Conservation (phyloP, 2,888 invertebrate genomes). For the Drosophila paranaensis region DNA sequence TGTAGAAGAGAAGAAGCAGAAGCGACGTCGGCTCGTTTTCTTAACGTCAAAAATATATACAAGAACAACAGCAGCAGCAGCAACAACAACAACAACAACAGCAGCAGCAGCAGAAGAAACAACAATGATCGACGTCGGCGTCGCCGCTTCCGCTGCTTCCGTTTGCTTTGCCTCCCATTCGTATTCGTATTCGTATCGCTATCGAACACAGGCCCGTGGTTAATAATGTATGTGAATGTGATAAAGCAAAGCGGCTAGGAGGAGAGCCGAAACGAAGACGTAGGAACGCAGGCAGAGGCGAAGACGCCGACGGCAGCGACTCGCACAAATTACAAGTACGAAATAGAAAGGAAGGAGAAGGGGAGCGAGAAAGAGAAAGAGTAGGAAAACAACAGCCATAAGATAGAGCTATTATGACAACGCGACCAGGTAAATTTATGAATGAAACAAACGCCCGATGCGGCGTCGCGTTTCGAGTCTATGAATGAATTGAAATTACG, state of each 20-base stretch:
- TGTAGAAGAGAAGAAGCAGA: constrained; percentile 39
- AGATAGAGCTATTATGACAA: constrained; percentile 78
- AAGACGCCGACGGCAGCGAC: constrained; percentile 6
- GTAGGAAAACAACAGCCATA: constrained; percentile 40
- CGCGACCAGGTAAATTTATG: constrained; percentile 78
- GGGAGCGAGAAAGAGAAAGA: constrained; percentile 23
- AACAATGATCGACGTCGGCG: constrained; percentile 70
- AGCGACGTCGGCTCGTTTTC: constrained; percentile 57
- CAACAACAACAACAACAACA: neutral
- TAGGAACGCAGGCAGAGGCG: neutral
- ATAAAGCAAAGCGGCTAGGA: constrained; percentile 48
- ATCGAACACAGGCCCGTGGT: constrained; percentile 46
- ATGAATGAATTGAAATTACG: constrained; percentile 82
- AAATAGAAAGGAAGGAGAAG: constrained; percentile 30
- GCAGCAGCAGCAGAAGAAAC: constrained; percentile 37
- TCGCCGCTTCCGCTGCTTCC: constrained; percentile 79
- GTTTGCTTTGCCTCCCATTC: constrained; percentile 64
- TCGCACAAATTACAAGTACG: constrained; percentile 36
- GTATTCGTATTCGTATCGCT: constrained; percentile 61
- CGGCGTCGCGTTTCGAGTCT: constrained; percentile 52
- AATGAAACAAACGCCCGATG: constrained; percentile 58
- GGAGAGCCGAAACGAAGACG: constrained; percentile 20
- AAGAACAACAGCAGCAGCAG: constrained; percentile 24
- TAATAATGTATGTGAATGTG: constrained; percentile 53
- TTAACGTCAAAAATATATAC: constrained; percentile 63